phyloP scores from a whole-genome alignment of 2,113 vertebrate genomes.

The Tachycineta bicolor region DNA sequence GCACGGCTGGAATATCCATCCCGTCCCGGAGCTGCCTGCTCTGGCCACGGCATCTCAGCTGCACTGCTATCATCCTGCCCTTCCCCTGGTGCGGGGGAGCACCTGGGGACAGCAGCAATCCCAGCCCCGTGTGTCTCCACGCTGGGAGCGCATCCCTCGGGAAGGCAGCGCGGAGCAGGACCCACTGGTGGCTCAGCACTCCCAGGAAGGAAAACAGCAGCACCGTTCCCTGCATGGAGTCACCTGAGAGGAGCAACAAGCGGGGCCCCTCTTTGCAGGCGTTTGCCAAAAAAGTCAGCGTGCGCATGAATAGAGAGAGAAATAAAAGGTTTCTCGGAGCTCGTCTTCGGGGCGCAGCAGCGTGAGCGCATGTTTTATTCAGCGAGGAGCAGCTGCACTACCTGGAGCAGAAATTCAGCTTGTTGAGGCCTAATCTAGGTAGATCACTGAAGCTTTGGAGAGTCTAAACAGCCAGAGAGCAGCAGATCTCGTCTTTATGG shows the following conservation, averaged over 20 bases:
- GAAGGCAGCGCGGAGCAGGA: background rate
- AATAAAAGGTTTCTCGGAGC: constrained; percentile 61
- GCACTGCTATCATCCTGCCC: fast-evolving
- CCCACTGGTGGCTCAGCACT: background rate
- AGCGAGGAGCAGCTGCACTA: constrained; percentile 60
- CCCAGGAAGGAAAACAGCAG: background rate
- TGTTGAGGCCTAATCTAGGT: constrained; percentile 38
- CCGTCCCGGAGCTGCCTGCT: fast-evolving
- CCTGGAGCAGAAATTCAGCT: constrained; percentile 68
- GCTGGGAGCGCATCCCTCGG: background rate
- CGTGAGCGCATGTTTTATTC: constrained; percentile 67
- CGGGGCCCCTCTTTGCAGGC: background rate
- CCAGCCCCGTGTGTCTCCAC: background rate
- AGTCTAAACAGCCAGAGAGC: background rate
- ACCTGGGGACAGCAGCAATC: fast-evolving
- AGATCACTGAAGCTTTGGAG: background rate
- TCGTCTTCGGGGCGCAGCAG: constrained; percentile 49
- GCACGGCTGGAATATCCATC: background rate
- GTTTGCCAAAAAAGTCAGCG: constrained; percentile 29
- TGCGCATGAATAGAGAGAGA: constrained; percentile 54
- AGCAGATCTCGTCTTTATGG: background rate
- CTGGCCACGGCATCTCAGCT: fast-evolving
- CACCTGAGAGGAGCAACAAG: background rate
- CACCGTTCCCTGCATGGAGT: background rate
- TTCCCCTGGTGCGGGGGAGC: background rate